Evolutionary conservation across 1,140 invertebrate species (phyloP), one percentile per base, ranked within the genome.

Genomic region (Drosophila athabasca): DNA sequence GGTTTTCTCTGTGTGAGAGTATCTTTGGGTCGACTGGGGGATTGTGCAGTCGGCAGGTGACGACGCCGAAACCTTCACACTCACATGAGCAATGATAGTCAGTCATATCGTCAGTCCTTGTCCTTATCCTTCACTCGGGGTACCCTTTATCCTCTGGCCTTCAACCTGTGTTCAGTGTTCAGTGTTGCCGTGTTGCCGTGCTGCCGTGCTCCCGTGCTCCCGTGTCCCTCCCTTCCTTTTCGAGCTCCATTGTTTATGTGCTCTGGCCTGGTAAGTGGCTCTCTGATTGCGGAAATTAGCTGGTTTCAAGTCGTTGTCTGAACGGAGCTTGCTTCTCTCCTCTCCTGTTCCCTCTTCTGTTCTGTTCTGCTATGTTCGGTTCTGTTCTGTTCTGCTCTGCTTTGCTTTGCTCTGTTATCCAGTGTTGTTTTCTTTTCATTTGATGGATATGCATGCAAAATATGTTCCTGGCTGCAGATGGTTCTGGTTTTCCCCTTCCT

Each of bases 211-310:
- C n/a, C 24, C 24, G 24, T 24, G 24, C 4, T 5, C 4, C 24
- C 24, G 22, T 24, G n/a, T 19, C 17, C 17, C 24, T 24, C 39
- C 1, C 15, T 13, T 15, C 35, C 35, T 43, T 55, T 67, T 51
- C 49, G 26, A 69, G 77, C 50, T 59, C 62, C 66, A 68, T 85
- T 87, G 83, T 88, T 82, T 87, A 76, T 88, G 80, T 57, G 78
- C 62, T 62, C 65, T 88, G 83, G 78, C 59, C 71, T 62, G 64
- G 82, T 68, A 82, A 87, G 83, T 88, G 83, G 76, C 78, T 87
- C 80, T 88, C 79, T 78, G 82, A 88, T 88, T 87, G 79, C 78
- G 82, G 82, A 85, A 85, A 85, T 85, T 85, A 85, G 82, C 74
- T 82, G 62, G 74, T 66, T 67, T 62, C 65, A 58, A 81, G 77